Evolutionary conservation across 2,113 vertebrate species (phyloP).

Genomic region (Eretmodus cyanostictus): DNA sequence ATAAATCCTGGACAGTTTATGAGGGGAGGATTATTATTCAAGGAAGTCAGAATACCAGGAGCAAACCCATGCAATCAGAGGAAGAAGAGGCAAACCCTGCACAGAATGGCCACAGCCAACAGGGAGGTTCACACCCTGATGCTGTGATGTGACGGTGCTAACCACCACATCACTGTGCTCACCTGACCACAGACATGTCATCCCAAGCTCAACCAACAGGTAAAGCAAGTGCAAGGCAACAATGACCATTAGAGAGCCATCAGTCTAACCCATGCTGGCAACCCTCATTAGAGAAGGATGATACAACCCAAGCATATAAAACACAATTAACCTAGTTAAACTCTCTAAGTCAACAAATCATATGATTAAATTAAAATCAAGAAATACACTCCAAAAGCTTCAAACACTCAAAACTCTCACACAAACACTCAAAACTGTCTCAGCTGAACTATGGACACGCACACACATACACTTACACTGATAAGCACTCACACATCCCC

Average conservation of each 20-base stretch:
- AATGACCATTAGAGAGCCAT: background rate
- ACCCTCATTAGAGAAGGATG: background rate
- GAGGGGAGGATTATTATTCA: background rate
- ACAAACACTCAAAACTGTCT: background rate
- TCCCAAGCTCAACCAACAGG: background rate
- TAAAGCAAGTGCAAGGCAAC: background rate
- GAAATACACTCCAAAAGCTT: background rate
- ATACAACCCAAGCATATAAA: background rate
- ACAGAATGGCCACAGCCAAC: background rate
- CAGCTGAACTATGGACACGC: no score
- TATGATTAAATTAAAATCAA: background rate
- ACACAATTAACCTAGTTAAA: background rate
- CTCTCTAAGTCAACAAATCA: background rate
- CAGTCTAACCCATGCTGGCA: background rate
- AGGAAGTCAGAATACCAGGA: background rate
- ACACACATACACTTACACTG: no score
- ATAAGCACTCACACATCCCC: no score
- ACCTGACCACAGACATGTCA: background rate
- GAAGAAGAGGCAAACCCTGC: background rate
- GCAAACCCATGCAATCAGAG: background rate
- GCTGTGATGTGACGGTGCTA: background rate
- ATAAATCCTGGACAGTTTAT: background rate
- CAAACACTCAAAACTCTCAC: background rate
- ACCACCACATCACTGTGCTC: background rate
- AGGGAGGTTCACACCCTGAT: background rate